Evolutionary conservation across 2,113 vertebrate species (phyloP).

Genomic region (Mellivora capensis): DNA sequence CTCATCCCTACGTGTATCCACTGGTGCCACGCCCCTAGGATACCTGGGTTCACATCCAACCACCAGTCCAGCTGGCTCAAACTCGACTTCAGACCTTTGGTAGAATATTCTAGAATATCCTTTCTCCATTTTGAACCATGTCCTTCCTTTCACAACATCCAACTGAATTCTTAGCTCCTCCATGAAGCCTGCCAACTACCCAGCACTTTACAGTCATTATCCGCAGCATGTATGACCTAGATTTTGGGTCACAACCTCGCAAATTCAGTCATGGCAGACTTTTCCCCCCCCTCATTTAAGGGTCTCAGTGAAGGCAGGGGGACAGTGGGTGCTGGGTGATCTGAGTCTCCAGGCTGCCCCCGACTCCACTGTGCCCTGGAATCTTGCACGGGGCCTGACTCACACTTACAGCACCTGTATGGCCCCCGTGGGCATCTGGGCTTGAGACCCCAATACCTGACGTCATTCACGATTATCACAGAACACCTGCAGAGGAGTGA

Average conservation of each 20-base stretch:
- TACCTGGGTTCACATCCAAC: background rate
- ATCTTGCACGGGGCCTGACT: background rate
- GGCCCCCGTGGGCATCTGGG: accelerated
- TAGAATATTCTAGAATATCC: background rate
- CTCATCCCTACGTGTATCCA: accelerated
- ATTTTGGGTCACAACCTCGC: background rate
- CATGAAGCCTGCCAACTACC: background rate
- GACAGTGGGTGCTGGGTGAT: accelerated
- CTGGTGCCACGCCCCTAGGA: background rate
- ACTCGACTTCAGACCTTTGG: background rate
- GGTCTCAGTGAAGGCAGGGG: accelerated
- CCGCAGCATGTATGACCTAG: accelerated
- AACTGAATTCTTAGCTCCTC: background rate
- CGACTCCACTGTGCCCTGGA: background rate
- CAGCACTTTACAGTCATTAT: no score
- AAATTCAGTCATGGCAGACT: background rate
- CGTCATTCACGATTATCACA: accelerated
- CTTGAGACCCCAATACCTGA: accelerated
- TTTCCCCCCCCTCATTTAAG: no score
- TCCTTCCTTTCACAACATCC: background rate
- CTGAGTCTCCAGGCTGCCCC: background rate
- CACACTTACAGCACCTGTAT: background rate
- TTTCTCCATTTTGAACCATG: background rate
- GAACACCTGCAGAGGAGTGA: background rate
- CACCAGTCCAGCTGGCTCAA: background rate